Evolutionary conservation across 2,797 vertebrate species (phyloP).

Genomic region (Thunnus albacares): DNA sequence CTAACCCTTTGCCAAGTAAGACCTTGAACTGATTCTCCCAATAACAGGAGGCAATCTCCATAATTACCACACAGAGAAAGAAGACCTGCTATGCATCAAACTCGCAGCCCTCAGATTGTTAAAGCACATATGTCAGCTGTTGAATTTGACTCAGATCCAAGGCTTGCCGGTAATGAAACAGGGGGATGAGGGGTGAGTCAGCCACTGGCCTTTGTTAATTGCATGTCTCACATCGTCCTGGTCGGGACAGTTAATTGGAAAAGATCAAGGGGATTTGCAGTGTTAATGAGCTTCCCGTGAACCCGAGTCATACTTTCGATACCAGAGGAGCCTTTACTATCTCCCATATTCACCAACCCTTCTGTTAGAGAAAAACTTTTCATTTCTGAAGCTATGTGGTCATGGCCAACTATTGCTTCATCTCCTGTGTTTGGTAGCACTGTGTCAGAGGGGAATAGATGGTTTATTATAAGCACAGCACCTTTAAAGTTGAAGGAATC

Average conservation of each 20-base stretch:
- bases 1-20: slow-evolving; percentile 44
- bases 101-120: slow-evolving; percentile 66
- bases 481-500: slow-evolving; percentile 48
- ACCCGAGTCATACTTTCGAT: slow-evolving; percentile 76
- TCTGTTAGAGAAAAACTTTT: slow-evolving; percentile 64
- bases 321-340: slow-evolving; percentile 70
- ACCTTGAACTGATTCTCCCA: slow-evolving; percentile 64
- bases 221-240: slow-evolving; percentile 79
- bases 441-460: slow-evolving; percentile 49
- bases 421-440: slow-evolving; percentile 57
- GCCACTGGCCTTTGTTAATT: slow-evolving; percentile 82
- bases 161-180: slow-evolving; percentile 74
- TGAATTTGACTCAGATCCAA: slow-evolving; percentile 75
- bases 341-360: slow-evolving; percentile 43
- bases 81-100: slow-evolving; percentile 67
- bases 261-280: slow-evolving; percentile 83
- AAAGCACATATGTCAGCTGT: slow-evolving; percentile 80
- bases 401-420: slow-evolving; percentile 50
- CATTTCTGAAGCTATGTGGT: slow-evolving; percentile 53
- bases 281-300: slow-evolving; percentile 83
- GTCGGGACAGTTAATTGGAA: slow-evolving; percentile 82
- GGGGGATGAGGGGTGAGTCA: slow-evolving; percentile 72
- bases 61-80: slow-evolving; percentile 66
- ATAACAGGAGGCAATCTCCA: slow-evolving; percentile 59
- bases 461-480: slow-evolving; percentile 57